Conservation (phyloP, 2,797 vertebrate genomes). For the Sebastes diaconus region DNA sequence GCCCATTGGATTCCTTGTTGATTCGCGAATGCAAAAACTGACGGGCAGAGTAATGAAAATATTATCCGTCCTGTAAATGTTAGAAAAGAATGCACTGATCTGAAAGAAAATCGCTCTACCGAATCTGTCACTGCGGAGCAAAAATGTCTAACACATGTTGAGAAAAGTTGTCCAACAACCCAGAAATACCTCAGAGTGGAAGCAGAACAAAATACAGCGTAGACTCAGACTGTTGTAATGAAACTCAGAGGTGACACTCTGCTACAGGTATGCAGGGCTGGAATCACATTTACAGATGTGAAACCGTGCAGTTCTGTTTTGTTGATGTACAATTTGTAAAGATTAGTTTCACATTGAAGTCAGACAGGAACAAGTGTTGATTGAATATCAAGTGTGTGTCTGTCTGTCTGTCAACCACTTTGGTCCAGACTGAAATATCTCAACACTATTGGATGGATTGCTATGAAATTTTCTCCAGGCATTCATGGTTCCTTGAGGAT, state of each 20-base stretch:
- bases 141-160: slow-evolving; percentile 66
- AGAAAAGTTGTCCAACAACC: slow-evolving; percentile 21
- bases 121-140: slow-evolving; percentile 38
- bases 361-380: background rate
- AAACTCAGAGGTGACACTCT: background rate
- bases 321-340: background rate
- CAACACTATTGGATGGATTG: background rate
- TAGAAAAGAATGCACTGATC: slow-evolving; percentile 57
- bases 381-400: background rate
- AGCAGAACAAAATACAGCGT: background rate
- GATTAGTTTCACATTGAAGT: background rate
- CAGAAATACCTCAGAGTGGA: slow-evolving; percentile 23
- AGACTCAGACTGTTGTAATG: slow-evolving; percentile 1
- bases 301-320: background rate
- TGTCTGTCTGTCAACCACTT: background rate
- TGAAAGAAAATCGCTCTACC: slow-evolving; percentile 33
- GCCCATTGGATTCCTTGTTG: slow-evolving; percentile 42
- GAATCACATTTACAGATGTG: slow-evolving; percentile 17
- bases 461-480: background rate
- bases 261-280: background rate
- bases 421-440: background rate
- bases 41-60: slow-evolving; percentile 58
- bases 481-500: background rate
- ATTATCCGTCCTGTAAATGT: slow-evolving; percentile 64
- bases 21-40: slow-evolving; percentile 47